Conservation (phyloP, 2,797 vertebrate species). For the Poecilia gillii region DNA sequence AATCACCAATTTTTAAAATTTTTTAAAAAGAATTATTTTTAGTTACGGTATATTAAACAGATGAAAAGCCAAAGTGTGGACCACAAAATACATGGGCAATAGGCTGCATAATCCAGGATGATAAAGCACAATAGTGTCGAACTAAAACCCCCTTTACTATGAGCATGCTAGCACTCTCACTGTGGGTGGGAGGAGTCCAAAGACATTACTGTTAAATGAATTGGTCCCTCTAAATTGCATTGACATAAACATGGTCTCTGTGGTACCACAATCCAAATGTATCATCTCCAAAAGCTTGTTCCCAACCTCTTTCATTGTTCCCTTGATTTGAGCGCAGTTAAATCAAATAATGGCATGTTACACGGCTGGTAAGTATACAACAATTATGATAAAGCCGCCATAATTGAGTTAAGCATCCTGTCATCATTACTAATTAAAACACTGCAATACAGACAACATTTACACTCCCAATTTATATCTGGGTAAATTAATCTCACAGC, state of each 20-base stretch:
- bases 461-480: neutral
- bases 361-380: neutral
- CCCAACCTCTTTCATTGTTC: neutral
- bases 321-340: neutral
- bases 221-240: neutral
- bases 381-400: neutral
- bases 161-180: neutral
- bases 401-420: constrained; percentile 1
- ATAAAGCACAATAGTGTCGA: neutral
- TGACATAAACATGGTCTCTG: neutral
- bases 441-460: neutral
- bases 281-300: neutral
- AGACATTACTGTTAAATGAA: neutral
- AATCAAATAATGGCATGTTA: neutral
- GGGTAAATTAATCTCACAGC: neutral
- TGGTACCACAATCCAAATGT: neutral
- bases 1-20: too few species aligned
- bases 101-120: neutral
- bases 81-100: neutral
- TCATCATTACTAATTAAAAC: neutral
- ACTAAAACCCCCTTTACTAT: neutral
- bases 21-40: too few species aligned
- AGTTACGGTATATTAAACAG: too few species aligned
- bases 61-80: too few species aligned
- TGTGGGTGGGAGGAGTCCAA: neutral